Percentiles rank a stretch among this genome's conserved stretches.
Conservation (phyloP, 2,888 invertebrate species). For the Patella pellucida region DNA sequence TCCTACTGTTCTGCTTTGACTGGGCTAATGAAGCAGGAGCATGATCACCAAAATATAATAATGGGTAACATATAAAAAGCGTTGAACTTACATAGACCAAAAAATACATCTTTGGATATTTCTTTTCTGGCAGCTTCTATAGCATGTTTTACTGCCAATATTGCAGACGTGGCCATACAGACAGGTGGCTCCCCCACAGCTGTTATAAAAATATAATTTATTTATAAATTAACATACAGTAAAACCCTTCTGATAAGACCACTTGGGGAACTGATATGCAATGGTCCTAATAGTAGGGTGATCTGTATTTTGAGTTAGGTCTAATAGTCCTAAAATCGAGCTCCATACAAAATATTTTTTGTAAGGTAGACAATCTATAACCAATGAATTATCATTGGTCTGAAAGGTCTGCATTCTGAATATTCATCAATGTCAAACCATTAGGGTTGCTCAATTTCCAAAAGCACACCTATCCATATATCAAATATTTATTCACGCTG, state of each 20-base stretch:
- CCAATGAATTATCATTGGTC: too few species aligned
- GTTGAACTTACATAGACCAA: conserved; percentile 44
- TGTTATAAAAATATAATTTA: conserved; percentile 27
- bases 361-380: too few species aligned
- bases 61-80: too few species aligned
- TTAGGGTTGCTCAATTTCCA: too few species aligned
- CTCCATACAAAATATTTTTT: background rate
- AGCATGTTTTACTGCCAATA: conserved; percentile 63
- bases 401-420: too few species aligned
- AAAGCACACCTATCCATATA: too few species aligned
- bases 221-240: background rate
- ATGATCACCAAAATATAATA: too few species aligned
- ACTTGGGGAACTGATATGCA: background rate
- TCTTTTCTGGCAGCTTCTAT: conserved; percentile 59
- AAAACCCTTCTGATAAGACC: background rate
- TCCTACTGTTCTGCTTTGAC: too few species aligned
- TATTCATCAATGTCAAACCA: too few species aligned
- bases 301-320: background rate
- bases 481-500: too few species aligned
- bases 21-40: too few species aligned
- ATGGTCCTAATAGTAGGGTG: conserved; percentile 1
- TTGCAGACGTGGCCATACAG: conserved; percentile 51
- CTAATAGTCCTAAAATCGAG: background rate
- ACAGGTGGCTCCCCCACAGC: conserved; percentile 64
- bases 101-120: conserved; percentile 46